Conservation (phyloP, 2,797 vertebrate genomes). For the Gadopsis bispinosus region DNA sequence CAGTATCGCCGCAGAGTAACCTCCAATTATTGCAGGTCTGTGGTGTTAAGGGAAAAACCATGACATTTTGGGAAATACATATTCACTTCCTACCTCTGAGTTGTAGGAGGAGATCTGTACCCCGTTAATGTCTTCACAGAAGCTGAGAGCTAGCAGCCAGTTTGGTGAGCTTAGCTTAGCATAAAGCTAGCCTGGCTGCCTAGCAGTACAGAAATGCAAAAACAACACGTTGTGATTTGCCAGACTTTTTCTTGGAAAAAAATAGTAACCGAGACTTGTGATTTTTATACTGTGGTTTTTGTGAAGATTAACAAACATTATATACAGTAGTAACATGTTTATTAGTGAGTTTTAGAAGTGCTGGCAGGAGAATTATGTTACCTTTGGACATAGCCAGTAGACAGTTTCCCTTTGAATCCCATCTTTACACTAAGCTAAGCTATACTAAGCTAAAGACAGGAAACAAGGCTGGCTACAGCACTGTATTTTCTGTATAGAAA, state of each 20-base stretch:
- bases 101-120: background rate
- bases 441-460: background rate
- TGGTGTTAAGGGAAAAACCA: background rate
- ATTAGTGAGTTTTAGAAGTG: background rate
- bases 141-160: background rate
- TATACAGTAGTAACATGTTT: background rate
- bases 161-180: conserved; percentile 6
- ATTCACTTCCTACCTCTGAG: background rate
- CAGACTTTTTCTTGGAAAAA: background rate
- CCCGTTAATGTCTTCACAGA: background rate
- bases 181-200: background rate
- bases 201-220: background rate
- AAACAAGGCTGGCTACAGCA: background rate
- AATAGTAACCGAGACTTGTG: background rate
- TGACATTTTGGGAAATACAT: background rate
- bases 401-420: too few relatives aligned
- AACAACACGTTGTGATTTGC: background rate
- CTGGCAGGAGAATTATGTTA: background rate
- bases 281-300: background rate
- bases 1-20: conserved; percentile 14
- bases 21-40: background rate
- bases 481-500: background rate
- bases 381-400: background rate
- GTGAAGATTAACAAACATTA: background rate
- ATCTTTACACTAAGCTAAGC: background rate